phyloP scores from a whole-genome alignment of 2,113 vertebrate species.

The Percina caprodes region DNA sequence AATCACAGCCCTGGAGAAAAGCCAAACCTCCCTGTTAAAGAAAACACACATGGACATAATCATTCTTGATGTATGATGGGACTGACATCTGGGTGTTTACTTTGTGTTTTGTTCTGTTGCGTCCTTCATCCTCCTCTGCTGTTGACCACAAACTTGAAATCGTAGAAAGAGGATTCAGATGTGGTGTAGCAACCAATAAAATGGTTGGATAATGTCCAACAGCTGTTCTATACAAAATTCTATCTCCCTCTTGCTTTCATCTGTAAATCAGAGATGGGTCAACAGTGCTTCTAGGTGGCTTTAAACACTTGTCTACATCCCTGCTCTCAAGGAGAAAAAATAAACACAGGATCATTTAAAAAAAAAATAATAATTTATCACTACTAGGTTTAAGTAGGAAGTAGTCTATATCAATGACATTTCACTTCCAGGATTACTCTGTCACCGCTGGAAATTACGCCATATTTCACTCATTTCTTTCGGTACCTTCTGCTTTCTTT shows the following conservation, averaged over 20 bases:
- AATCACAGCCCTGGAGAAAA: background rate
- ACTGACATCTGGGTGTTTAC: slow-evolving; percentile 41
- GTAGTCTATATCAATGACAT: background rate
- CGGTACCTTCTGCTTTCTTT: too few species aligned
- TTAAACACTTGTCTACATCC: background rate
- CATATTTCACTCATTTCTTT: too few species aligned
- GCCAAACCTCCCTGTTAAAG: slow-evolving; percentile 17
- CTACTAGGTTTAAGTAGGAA: slow-evolving; percentile 1
- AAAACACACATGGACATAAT: slow-evolving; percentile 52
- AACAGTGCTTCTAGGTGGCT: background rate
- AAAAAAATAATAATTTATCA: background rate
- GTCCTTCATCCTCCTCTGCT: background rate
- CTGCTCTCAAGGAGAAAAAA: background rate
- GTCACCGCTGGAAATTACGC: too few species aligned
- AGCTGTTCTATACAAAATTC: background rate
- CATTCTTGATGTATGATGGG: slow-evolving; percentile 15
- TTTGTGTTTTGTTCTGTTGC: slow-evolving; percentile 23
- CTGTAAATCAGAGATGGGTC: background rate
- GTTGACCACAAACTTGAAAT: slow-evolving; percentile 24
- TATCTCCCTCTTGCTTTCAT: background rate
- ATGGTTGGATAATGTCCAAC: background rate
- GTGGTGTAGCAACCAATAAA: background rate
- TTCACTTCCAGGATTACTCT: too few species aligned
- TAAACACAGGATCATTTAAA: background rate
- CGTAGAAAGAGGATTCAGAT: slow-evolving; percentile 21